Evolutionary conservation across 2,113 vertebrate species (phyloP).

Genomic region (Scytalopus superciliaris): DNA sequence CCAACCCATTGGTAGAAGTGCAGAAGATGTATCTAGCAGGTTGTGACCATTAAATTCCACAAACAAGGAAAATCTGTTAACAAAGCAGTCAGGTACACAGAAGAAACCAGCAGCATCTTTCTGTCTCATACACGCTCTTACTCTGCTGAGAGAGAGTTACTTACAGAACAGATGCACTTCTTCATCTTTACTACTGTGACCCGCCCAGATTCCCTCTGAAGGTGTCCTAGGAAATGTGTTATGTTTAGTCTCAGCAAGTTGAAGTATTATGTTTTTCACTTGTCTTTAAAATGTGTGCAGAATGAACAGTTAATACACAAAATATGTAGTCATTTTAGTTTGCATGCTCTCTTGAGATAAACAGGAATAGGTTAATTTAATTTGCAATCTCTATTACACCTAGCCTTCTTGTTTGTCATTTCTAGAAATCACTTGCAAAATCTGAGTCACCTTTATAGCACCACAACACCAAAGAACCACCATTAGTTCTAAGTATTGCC

Average conservation of each 20-base stretch:
- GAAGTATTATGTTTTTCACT: not conserved
- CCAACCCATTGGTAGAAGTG: not conserved
- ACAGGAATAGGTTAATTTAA: not conserved
- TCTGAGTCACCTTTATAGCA: not conserved
- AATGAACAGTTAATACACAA: not conserved
- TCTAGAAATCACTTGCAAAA: not conserved
- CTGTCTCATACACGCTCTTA: not conserved
- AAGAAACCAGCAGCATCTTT: not conserved
- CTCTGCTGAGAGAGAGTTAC: too few relatives aligned
- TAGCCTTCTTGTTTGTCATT: not conserved
- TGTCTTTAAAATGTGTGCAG: not conserved
- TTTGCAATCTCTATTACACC: not conserved
- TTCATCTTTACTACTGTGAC: not conserved
- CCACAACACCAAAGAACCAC: accelerated
- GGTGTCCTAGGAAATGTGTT: not conserved
- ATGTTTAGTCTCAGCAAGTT: not conserved
- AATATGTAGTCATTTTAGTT: accelerated
- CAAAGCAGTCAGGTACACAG: not conserved
- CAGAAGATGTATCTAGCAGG: not conserved
- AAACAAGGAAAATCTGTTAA: not conserved
- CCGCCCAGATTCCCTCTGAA: not conserved
- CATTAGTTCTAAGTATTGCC: not conserved
- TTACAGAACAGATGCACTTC: accelerated
- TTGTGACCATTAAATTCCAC: not conserved
- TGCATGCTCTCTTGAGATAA: not conserved